These are phyloP conservation scores for Aphidius ervi DNA, from an alignment of 1,140 invertebrate genomes.

Conservation along the genomic window DNA sequence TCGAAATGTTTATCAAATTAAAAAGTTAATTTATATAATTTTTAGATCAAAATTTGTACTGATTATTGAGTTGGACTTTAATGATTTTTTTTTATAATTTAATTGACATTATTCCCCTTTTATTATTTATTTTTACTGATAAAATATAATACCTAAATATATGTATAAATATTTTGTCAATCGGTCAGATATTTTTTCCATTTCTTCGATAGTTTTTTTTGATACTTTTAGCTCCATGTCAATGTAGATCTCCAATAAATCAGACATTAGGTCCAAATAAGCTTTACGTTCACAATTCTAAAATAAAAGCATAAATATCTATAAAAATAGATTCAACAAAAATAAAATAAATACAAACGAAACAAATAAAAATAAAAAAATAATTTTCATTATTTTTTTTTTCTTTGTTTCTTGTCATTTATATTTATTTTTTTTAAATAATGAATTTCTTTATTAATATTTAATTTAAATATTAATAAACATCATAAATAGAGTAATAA, in stretches of 20 bases:
- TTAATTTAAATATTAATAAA: too few relatives aligned
- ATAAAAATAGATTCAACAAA: background rate
- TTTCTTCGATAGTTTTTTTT: conserved; percentile 42
- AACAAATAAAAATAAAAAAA: background rate
- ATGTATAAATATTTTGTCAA: conserved; percentile 48
- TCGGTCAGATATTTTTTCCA: conserved; percentile 46
- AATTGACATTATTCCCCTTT: too few relatives aligned
- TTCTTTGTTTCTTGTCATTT: too few relatives aligned
- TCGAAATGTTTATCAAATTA: background rate
- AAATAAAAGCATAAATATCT: conserved; percentile 20
- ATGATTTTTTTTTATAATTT: too few relatives aligned
- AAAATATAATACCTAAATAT: conserved; percentile 42
- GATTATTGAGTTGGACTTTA: too few relatives aligned
- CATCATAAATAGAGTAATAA: too few relatives aligned
- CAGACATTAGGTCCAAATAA: conserved; percentile 52
- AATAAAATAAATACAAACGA: conserved; percentile 3
- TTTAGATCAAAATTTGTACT: background rate
- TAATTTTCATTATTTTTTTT: too few relatives aligned
- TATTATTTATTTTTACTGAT: too few relatives aligned
- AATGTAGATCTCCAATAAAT: conserved; percentile 50
- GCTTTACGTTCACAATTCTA: conserved; percentile 41
- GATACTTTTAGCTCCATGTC: conserved; percentile 53
- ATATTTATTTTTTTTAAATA: background rate
- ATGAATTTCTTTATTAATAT: background rate
- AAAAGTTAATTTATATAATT: background rate